These are phyloP conservation scores for Jordanella pulchra DNA, from an alignment of 2,797 vertebrate species.

Conservation along the genomic window DNA sequence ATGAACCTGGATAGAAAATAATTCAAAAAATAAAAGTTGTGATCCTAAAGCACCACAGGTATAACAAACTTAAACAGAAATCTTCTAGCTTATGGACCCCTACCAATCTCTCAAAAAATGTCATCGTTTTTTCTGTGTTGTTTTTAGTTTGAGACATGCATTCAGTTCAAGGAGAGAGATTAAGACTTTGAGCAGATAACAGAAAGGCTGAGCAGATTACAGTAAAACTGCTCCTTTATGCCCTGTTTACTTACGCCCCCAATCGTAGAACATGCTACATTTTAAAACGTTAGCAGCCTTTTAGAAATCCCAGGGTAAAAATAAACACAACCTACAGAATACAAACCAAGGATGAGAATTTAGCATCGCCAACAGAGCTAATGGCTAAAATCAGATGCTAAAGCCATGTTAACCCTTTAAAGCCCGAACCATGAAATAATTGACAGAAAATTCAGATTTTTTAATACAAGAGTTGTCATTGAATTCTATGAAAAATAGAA, in stretches of 20 bases:
- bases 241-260: not conserved
- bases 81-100: too few relatives aligned
- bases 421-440: too few relatives aligned
- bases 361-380: not conserved
- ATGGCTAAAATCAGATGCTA: not conserved
- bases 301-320: not conserved
- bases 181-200: not conserved
- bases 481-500: too few relatives aligned
- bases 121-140: too few relatives aligned
- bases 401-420: too few relatives aligned
- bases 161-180: not conserved
- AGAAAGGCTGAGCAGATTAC: not conserved
- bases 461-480: too few relatives aligned
- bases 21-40: not conserved
- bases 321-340: not conserved
- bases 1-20: not conserved
- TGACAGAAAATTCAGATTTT: too few relatives aligned
- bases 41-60: not conserved
- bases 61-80: not conserved
- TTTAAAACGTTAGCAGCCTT: not conserved
- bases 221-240: not conserved
- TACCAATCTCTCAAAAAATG: too few relatives aligned
- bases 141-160: not conserved
- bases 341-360: not conserved
- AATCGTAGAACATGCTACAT: not conserved